Evolutionary conservation across 2,797 vertebrate genomes (phyloP), one percentile per base, ranked within the genome.

Genomic region (Rhinogobio ventralis): DNA sequence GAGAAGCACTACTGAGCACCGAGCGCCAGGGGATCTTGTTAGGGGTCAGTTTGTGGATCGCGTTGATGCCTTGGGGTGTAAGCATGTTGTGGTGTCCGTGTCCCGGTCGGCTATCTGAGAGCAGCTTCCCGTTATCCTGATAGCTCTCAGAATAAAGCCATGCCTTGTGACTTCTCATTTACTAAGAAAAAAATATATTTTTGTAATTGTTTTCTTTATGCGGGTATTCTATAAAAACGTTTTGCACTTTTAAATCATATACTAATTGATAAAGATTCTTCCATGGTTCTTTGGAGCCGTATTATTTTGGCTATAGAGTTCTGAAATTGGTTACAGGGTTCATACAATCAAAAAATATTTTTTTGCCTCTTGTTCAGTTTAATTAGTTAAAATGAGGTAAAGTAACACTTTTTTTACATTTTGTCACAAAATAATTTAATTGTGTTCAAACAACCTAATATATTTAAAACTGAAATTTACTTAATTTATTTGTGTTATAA

Each of bases 21-120:
- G 64, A 49, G 57, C 46, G 10, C 14, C 87, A 81, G 51, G 90
- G 89, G 87, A 90, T 78, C 90, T 90, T 79, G 84, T 90, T 90
- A 89, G 69, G 67, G 74, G 78, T 69, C 72, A 66, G 84, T 71
- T 82, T 62, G 73, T 84, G 76, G 60, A 82, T 80, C 13, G 49
- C 76, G 73, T 69, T 73, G 74, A 89, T 85, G 82, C 83, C 82
- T 80, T 36, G 49, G 86, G 74, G 81, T 84, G 60, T 64, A 30
- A 49, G n/a, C 42, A 49, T 33, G 67, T 9, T 55, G 4, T 33
- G 83, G 20, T 28, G 36, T 72, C 79, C 69, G 25, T 28, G 36
- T 72, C 79, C 75, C 84, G 7, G n/a, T 60, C 67, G 79, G 13
- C 14, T 53, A 60, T 36, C 36, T 39, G 28, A n/a, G 42, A 64